These are phyloP conservation scores for Turnix velox DNA, from an alignment of 2,113 vertebrate genomes.

Conservation along the genomic window DNA sequence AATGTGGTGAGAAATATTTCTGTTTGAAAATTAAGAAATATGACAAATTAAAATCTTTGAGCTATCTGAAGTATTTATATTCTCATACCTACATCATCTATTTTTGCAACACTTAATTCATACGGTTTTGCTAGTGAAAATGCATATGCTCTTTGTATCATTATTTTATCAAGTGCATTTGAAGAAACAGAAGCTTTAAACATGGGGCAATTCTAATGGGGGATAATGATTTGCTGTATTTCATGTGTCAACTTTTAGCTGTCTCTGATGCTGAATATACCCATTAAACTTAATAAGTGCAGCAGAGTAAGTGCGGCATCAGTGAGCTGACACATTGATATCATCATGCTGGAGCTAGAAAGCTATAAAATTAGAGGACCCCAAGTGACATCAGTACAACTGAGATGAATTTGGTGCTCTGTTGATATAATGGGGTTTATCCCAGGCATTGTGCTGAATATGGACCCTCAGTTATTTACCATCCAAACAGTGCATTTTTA, in stretches of 20 bases:
- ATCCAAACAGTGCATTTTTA: neutral
- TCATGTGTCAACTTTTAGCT: neutral
- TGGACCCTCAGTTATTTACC: neutral
- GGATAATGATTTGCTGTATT: neutral
- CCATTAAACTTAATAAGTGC: neutral
- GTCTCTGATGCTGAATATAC: neutral
- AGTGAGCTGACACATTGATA: neutral
- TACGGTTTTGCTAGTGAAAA: neutral
- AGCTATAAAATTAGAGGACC: neutral
- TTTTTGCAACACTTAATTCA: neutral
- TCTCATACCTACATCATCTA: neutral
- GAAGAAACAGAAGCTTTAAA: slow-evolving; percentile 12
- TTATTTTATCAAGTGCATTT: neutral
- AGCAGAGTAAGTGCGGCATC: neutral
- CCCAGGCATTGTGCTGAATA: neutral
- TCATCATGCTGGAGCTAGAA: neutral
- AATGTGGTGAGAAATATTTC: neutral
- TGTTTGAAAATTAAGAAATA: neutral
- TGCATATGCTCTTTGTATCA: neutral
- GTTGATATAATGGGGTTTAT: neutral
- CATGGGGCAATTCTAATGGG: neutral
- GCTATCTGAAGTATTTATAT: neutral
- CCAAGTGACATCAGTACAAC: neutral
- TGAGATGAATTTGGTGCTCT: neutral
- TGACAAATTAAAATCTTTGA: neutral